Evolutionary conservation across 1,140 invertebrate genomes (phyloP), one percentile per base, ranked within the genome.

Genomic region (Ectropis grisescens): DNA sequence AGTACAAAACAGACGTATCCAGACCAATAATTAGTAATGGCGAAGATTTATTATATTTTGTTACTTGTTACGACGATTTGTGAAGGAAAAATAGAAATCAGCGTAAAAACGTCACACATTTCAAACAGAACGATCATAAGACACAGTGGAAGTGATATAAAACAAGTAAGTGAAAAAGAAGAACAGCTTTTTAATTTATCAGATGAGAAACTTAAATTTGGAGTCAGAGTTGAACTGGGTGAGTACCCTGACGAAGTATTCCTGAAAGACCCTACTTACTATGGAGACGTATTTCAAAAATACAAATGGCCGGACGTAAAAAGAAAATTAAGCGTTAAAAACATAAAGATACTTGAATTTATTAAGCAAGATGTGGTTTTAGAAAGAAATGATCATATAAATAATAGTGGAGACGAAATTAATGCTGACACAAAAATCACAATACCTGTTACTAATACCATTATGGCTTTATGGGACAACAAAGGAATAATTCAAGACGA

Each of bases 131-230:
- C 47, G 1, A 24, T 23, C 23, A 38, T 65, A 2, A 42, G 33
- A 16, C 55, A 29, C 13, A 24, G 11, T 9, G 71, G 64, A 14
- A 13, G 13, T 10, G 47, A 71, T 41, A 28, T 50, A 11, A 65
- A 61, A 52, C 5, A 54, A 10, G 30, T 69, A 19, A 61, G 47
- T 16, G 37, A 47, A 7, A 47, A 44, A 24, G 68, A 76, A 32
- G 33, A 65, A 9, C 35, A 27, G 9, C 16, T 72, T 4, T 76
- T 57, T 22, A 67, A 71, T 34, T 39, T 74, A 1, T 64, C 56
- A 10, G 47, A 57, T 0, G 37, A 39, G 0, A 67, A 65, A 35
- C 30, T 76, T 11, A 69, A 64, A 30, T 33, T 14, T 27, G 66
- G 64, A 3, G 28, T 64, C 1, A 43, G 29, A 29, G 28, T 52